phyloP scores from a whole-genome alignment of 2,797 vertebrate species.

The Danio aesculapii region DNA sequence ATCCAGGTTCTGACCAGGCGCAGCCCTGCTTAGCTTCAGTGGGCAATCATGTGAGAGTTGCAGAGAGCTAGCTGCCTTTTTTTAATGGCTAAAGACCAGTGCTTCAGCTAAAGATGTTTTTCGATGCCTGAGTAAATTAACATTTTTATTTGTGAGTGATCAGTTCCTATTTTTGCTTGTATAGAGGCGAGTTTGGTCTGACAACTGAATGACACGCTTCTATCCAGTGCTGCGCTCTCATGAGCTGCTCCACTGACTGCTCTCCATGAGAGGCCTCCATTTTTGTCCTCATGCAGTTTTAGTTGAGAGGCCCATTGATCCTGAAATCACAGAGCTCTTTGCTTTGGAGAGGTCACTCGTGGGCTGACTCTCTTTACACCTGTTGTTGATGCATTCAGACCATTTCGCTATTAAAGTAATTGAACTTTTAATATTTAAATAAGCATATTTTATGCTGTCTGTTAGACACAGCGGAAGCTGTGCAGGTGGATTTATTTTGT shows the following conservation, averaged over 20 bases:
- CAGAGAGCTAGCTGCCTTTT: too few species aligned
- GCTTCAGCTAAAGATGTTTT: too few species aligned
- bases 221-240: not conserved
- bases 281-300: constrained; percentile 46
- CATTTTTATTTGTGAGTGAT: too few species aligned
- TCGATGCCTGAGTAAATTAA: too few species aligned
- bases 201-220: not conserved
- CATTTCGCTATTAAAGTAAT: constrained; percentile 18
- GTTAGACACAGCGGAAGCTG: not conserved
- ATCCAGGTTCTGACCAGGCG: too few species aligned
- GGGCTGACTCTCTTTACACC: constrained; percentile 46
- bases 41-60: too few species aligned
- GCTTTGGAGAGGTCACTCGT: constrained; percentile 26
- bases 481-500: not conserved
- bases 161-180: not conserved
- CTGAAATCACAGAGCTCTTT: constrained; percentile 53
- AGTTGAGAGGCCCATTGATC: constrained; percentile 52
- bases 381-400: constrained; percentile 17
- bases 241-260: constrained; percentile 17
- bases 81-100: too few species aligned
- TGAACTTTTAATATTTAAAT: constrained; percentile 15
- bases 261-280: constrained; percentile 26
- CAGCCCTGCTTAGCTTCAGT: too few species aligned
- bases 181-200: not conserved
- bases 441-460: not conserved